These are phyloP conservation scores for Entosphenus tridentatus DNA, from an alignment of 2,113 vertebrate species.

Conservation along the genomic window DNA sequence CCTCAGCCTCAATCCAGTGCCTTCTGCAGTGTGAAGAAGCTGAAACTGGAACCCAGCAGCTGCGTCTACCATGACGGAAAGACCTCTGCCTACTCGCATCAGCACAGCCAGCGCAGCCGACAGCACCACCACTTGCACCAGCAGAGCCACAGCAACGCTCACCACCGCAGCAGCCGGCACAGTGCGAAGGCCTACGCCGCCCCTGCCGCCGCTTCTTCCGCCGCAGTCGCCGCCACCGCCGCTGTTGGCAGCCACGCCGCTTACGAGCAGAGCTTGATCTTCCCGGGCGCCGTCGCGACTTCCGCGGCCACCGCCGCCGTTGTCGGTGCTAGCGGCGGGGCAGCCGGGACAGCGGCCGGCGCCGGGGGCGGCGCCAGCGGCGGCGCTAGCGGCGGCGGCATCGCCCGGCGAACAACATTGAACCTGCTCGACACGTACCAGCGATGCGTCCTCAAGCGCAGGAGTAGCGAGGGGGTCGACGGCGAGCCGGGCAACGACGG, in stretches of 20 bases:
- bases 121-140: constrained; percentile 44
- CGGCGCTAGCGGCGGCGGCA: constrained; percentile 55
- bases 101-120: constrained; percentile 27
- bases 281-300: constrained; percentile 67
- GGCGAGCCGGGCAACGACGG: background rate
- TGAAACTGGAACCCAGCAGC: constrained; percentile 90
- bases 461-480: constrained; percentile 48
- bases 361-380: constrained; percentile 32
- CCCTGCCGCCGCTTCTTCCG: constrained; percentile 36
- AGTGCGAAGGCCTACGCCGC: constrained; percentile 69
- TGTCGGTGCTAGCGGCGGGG: too few relatives aligned
- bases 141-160: constrained; percentile 69
- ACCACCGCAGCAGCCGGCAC: constrained; percentile 78
- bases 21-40: constrained; percentile 99
- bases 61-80: constrained; percentile 84
- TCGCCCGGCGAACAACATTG: constrained; percentile 93
- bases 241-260: constrained; percentile 45
- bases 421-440: constrained; percentile 97
- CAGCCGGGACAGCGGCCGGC: constrained; percentile 47
- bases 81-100: constrained; percentile 19
- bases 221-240: background rate
- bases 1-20: constrained; percentile 95
- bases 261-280: constrained; percentile 89
- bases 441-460: constrained; percentile 95
- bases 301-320: constrained; percentile 60